Evolutionary conservation across 1,140 invertebrate genomes (phyloP).

Genomic region (Thrips palmi): DNA sequence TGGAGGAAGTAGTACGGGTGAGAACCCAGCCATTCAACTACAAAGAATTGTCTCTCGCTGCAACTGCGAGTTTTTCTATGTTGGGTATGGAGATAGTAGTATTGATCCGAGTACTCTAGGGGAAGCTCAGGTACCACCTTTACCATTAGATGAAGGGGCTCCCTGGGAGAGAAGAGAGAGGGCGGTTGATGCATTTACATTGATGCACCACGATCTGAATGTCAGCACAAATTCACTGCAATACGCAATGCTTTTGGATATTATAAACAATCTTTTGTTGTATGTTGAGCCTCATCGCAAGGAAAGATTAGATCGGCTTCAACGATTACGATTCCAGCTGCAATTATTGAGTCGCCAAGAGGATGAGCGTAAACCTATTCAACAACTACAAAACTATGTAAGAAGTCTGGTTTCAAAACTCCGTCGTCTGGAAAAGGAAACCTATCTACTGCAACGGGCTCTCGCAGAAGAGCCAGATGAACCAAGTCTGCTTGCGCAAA

Average conservation of each 20-base stretch:
- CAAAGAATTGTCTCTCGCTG: conserved; percentile 94
- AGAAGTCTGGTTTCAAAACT: conserved; percentile 61
- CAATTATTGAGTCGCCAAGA: conserved; percentile 76
- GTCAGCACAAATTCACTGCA: conserved; percentile 92
- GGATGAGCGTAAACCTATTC: conserved; percentile 80
- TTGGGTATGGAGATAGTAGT: conserved; percentile 70
- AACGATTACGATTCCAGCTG: conserved; percentile 82
- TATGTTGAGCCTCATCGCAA: conserved; percentile 93
- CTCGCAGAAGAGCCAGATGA: conserved; percentile 45
- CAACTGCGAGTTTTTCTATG: conserved; percentile 95
- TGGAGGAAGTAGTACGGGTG: conserved; percentile 47
- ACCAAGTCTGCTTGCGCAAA: conserved; percentile 40
- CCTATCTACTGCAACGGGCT: conserved; percentile 70
- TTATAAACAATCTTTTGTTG: conserved; percentile 90
- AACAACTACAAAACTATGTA: conserved; percentile 75
- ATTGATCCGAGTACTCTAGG: conserved; percentile 45
- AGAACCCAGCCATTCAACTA: conserved; percentile 38
- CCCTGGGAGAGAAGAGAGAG: conserved; percentile 62
- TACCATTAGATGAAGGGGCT: conserved; percentile 35
- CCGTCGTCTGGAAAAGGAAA: conserved; percentile 71
- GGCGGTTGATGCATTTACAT: conserved; percentile 88
- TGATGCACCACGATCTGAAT: conserved; percentile 96
- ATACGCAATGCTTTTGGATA: conserved; percentile 92
- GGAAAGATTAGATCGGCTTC: conserved; percentile 70
- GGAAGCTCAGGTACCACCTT: conserved; percentile 41